Evolutionary conservation across 2,888 invertebrate species (phyloP), one percentile per base, ranked within the genome.

Genomic region (Coremacera marginata): DNA sequence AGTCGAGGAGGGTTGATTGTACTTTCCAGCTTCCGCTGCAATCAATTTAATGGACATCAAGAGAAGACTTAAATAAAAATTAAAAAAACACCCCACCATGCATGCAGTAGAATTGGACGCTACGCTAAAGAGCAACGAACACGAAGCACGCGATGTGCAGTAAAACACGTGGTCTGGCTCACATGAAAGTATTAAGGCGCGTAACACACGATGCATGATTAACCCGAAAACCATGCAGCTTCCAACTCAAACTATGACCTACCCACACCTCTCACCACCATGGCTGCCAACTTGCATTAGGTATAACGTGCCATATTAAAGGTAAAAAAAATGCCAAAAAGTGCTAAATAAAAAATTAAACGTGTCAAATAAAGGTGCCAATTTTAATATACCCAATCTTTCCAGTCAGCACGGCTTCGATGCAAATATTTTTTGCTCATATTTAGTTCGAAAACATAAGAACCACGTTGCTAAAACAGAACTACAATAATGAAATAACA

Each of bases 131-230:
- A 82, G 81, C 84, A 81, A 83, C 74, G 75, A 62, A 76, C 76
- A 62, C 51, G 60, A 7, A 27, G 49, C 71, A 73, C 72, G 72
- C 72, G 72, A 72, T 72, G 31, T 49, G 44, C 22, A 57, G 75
- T 78, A 5, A 67, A 85, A 85, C 89, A 89, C 88, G 88, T 89
- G 89, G 88, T 87, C 84, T 84, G 84, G 85, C 86, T 89, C 89
- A 88, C 89, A 89, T 87, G 89, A 85, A 88, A 88, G 89, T 88
- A 89, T 89, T 89, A 89, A 85, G 86, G 88, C 87, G 88, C 85
- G 86, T 87, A 88, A 88, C 73, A 76, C 78, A 82, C 85, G 84
- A 84, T 86, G 88, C 87, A 87, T 87, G 88, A 88, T 88, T 88
- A 88, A 87, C 87, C 84, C 82, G 77, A 78, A 79, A 79, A 75